phyloP scores from a whole-genome alignment of 2,888 invertebrate species.

The Orthosia gothica region DNA sequence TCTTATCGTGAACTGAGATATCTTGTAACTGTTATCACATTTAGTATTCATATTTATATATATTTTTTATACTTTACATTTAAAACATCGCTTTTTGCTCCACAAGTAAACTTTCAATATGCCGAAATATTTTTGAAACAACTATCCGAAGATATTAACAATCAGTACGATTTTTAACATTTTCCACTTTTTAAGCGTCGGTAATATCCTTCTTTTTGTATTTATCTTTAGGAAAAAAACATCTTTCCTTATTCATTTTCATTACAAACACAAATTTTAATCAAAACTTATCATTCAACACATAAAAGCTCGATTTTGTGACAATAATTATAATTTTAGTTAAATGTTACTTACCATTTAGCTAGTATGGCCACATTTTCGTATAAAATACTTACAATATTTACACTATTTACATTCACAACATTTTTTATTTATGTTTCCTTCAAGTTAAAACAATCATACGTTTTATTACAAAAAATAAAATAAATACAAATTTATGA shows the following conservation, averaged over 20 bases:
- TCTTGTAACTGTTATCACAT: conserved; percentile 71
- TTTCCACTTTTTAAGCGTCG: conserved; percentile 50
- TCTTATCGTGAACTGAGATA: conserved; percentile 47
- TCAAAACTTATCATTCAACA: conserved; percentile 63
- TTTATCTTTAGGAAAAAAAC: conserved; percentile 36
- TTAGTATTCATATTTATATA: conserved; percentile 64
- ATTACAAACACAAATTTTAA: conserved; percentile 56
- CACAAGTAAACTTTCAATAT: conserved; percentile 59
- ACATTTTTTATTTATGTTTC: conserved; percentile 63
- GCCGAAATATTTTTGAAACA: conserved; percentile 62
- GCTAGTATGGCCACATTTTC: conserved; percentile 83
- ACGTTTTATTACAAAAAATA: neutral
- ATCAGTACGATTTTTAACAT: conserved; percentile 13
- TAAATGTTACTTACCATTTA: conserved; percentile 66
- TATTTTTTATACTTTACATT: conserved; percentile 74
- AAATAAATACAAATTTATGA: neutral
- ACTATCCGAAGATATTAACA: conserved; percentile 64
- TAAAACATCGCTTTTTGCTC: conserved; percentile 72
- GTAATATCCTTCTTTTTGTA: conserved; percentile 38
- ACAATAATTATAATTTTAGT: conserved; percentile 70
- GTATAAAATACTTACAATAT: conserved; percentile 77
- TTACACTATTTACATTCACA: conserved; percentile 72
- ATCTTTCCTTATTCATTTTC: conserved; percentile 30
- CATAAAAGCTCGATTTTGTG: conserved; percentile 80
- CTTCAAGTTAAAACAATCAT: conserved; percentile 51